Base-by-base conservation (phyloP, 2,797 vertebrate genomes). In the Apogon talboti region DNA sequence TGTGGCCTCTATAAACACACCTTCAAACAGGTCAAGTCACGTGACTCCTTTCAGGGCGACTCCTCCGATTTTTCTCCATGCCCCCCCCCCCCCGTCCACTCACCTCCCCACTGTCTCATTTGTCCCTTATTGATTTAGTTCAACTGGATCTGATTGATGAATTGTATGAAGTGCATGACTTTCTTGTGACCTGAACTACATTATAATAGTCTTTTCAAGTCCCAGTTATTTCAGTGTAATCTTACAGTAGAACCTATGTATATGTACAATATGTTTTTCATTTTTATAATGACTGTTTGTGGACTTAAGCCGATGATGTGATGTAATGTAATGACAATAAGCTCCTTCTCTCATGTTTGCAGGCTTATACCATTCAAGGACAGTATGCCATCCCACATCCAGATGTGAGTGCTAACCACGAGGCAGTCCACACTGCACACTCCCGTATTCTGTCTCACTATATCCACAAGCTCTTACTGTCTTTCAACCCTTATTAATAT, bases 351-450 rank as follows among this genome's bases (percentile, higher is more conserved):
- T 85, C 49, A 4, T 81, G 67, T 88, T 91, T 86, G 30, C 92
- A 98, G 97, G 96, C 96, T 89, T 99, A 98, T 86, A 97, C 97
- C 81, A 98, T 99, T 92, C 97, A 99, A 94, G 97, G 97, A 95
- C 97, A 99, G 87, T 99, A 98, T 9, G 97, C 97, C 90, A 98
- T 99, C 91, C 96, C 97, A 73, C 97, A 99, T 93, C 97, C 97
- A 76, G 97, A 99, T 92, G 97, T 99, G 96, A 99, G 97, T 99
- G 83, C 74, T 68, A 52, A 70, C 54, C 57, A 46, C 1, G 2
- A 75, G 71, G 57, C 87, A 76, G 70, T 50, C 70, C 60, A 53
- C 74, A 40, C 79, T 77, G 49, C 84, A 38, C 69, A 41, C 78
- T 58, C 60, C 69, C 51, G 19, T 19, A 30, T 18, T 53, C 75